Evolutionary conservation across 1,140 invertebrate species (phyloP), one percentile per base, ranked within the genome.

Genomic region (Hycleus cichorii): DNA sequence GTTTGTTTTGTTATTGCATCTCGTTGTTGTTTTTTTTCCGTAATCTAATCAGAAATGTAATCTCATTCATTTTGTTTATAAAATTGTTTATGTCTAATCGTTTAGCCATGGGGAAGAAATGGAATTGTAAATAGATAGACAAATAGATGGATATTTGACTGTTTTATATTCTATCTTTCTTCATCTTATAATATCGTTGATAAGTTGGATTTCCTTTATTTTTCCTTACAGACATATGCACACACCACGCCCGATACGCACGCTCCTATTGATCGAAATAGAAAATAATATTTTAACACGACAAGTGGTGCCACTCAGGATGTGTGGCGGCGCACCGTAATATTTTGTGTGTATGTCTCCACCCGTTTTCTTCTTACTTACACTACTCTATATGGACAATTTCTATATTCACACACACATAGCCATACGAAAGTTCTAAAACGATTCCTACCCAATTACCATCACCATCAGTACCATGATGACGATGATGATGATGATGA

Each of bases 201-300:
- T 18, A 18, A 18, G 10, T n/a, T n/a, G 10, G 40, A 42, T n/a
- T 42, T 10, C 10, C 9, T n/a, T 42, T 10, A 4, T 6, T 6
- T 42, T 42, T 42, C 9, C 9, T n/a, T 42, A 2, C 39, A 39
- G 6, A 2, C 39, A 39, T 39, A 39, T 39, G 43, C 47, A 47
- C 60, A 46, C 50, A 62, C 66, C 64, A 68, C 64, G 62, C 66
- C 62, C 66, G 56, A 47, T 56, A 65, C 65, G 63, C 65, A 67
- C 58, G 57, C 66, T 58, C 65, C 49, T 66, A 71, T 71, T 66
- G 69, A 71, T 71, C 59, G 53, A 32, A 24, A 12, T 47, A 11
- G 51, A 42, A 42, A n/a, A 42, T 42, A 42, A 42, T 49, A 44
- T 32, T 12, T 25, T n/a, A 27, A 47, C 38, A n/a, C 59, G 59